A percentile compares a stretch with the other conserved stretches of the same genome.
These are phyloP conservation scores for Hyperoplus lanceolatus DNA, from an alignment of 2,797 vertebrate genomes.

Conservation along the genomic window DNA sequence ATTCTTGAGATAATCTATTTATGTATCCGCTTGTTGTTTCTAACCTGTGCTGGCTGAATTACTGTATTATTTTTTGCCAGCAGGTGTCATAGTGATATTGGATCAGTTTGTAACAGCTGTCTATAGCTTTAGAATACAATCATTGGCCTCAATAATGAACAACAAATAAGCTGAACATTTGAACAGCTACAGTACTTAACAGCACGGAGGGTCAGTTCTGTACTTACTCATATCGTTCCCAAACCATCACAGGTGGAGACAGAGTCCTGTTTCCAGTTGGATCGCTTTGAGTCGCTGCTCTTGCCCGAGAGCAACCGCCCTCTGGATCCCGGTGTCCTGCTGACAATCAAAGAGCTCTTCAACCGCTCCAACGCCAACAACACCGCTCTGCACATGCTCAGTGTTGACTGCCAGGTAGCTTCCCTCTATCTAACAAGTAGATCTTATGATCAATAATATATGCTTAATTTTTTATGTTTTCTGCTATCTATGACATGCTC, in stretches of 20 bases:
- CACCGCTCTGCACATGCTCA: constrained; percentile 89
- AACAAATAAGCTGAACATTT: background rate
- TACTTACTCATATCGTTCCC: background rate
- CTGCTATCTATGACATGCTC: too few relatives aligned
- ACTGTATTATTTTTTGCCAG: constrained; percentile 19
- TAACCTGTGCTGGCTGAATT: background rate
- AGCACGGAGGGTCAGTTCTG: background rate
- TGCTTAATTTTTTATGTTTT: background rate
- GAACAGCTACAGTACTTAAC: background rate
- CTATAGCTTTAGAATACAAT: background rate
- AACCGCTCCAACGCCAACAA: constrained; percentile 76
- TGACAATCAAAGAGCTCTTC: constrained; percentile 86
- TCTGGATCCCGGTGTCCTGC: constrained; percentile 84
- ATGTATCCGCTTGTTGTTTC: background rate
- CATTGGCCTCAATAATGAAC: background rate
- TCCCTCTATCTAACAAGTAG: background rate
- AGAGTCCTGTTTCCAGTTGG: constrained; percentile 83
- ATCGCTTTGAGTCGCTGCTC: constrained; percentile 83
- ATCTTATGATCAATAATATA: background rate
- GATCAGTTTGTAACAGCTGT: background rate
- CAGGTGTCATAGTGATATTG: constrained; percentile 34
- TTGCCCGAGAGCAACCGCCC: constrained; percentile 89
- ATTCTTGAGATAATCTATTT: background rate
- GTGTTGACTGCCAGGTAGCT: constrained; percentile 89
- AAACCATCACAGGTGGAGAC: constrained; percentile 75